Base-by-base conservation (phyloP, 1,140 invertebrate species). In the Drosophila suzukii region DNA sequence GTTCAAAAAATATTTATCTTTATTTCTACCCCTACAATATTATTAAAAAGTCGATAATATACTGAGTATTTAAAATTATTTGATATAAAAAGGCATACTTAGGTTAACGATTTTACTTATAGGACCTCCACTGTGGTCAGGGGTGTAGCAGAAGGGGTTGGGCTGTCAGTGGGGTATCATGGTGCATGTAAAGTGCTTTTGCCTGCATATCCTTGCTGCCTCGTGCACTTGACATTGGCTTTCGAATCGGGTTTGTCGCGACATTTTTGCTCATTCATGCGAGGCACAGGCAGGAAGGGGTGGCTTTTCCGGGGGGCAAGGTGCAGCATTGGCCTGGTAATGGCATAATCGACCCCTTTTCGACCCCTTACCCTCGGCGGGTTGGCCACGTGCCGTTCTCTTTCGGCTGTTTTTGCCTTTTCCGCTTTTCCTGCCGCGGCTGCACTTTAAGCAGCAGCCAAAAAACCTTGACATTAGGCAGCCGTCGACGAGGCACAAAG, bases 401-500 rank as follows among this genome's bases (percentile, higher is more conserved):
- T 12, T 47, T 47, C 63, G 34, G 36, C 38, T 41, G 24, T 55
- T 32, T 34, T 11, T 15, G 24, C 5, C 17, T 20, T 20, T 62
- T 17, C 61, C 17, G 30, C 13, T 61, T 44, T 36, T 24, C n/a
- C 51, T 24, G 57, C 65, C 57, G 75, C 60, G 51, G 67, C 55
- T 58, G 82, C 68, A 78, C 65, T 80, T 78, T 75, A 68, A 81
- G 39, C 68, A 78, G 65, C 58, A 74, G 66, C 79, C 79, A 83
- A 83, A 77, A 77, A 89, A 81, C 84, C 84, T 89, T 89, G 84
- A 89, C 84, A 84, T 89, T 89, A 86, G 70, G 57, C 63, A 36
- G 44, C 41, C 53, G 39, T 61, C 41, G 47, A 24, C 46, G 24
- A n/a, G 27, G 20, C 56, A 49, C 51, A 46, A 70, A 68, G 49